Base-by-base conservation (phyloP, 2,113 vertebrate genomes). In the Marmota flaviventris region DNA sequence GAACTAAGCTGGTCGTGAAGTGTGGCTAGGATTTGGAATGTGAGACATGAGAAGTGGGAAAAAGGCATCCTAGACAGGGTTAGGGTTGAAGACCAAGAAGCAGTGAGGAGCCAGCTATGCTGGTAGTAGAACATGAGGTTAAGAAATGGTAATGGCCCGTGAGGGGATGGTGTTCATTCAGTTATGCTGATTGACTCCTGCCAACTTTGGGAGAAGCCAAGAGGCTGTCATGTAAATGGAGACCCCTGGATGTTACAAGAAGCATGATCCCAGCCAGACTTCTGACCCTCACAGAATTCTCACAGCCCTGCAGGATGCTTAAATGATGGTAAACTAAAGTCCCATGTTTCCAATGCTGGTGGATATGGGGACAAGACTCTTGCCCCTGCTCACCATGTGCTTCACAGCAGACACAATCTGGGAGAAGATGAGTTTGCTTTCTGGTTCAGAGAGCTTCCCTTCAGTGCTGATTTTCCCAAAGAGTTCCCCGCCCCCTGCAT, bases 361-460 rank as follows among this genome's bases (percentile, higher is more conserved):
- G 1, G 72, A 42, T 4, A 6, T 27, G 16, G 48, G 48, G 58
- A 18, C 45, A 45, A 39, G 70, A 48, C 45, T 29, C 53, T 39
- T 7, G 2, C 24, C 51, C 67, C 65, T 14, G n/a, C 97, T 99
- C 92, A 99, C 99, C 99, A 99, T 99, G 98, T 99, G 99, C 96
- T 99, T 99, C 96, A 99, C 99, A 4, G 99, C 99, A 72, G 99
- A 99, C 85, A 99, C 98, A 69, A 99, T 99, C 99, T 99, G 99
- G 77, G 99, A 99, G 92, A 99, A 99, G 98, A 99, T 98, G 48
- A 99, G 98, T 98, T 99, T 99, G 98, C 99, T 98, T 56, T 99
- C 99, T 0, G 98, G 95, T 98, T 99, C 99, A 1, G 99, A 98
- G 93, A 99, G 98, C 97, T 99, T 99, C 67, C 99, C 99, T 92